Conservation (phyloP, 35 echinoderm and acorn worm species). For the Apostichopus japonicus region DNA sequence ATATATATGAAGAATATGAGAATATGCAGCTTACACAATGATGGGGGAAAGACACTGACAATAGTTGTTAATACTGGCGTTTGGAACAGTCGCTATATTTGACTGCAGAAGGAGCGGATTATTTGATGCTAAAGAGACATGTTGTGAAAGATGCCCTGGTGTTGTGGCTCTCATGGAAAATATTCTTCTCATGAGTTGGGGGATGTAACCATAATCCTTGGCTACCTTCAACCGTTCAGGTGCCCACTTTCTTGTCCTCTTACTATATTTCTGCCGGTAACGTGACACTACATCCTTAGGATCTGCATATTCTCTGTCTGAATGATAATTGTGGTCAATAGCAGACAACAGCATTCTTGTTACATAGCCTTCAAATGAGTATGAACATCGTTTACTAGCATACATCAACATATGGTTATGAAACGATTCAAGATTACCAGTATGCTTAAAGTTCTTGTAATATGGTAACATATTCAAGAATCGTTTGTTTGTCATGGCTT, state of each 20-base stretch:
- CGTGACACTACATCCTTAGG: constrained; percentile 20
- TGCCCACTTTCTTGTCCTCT: constrained; percentile 25
- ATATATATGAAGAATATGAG: not conserved
- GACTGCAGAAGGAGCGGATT: constrained; percentile 9
- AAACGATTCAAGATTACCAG: constrained; percentile 40
- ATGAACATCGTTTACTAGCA: constrained; percentile 9
- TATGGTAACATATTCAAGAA: constrained; percentile 48
- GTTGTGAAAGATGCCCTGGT: constrained; percentile 47
- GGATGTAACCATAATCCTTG: constrained; percentile 57
- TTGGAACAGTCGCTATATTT: not conserved
- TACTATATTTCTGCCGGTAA: constrained; percentile 36
- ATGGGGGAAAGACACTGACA: constrained; percentile 1
- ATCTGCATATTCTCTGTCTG: not conserved
- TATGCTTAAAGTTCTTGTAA: constrained; percentile 50
- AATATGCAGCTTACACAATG: constrained; percentile 22
- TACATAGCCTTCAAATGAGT: not conserved
- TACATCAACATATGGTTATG: constrained; percentile 50
- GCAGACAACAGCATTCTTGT: constrained; percentile 30
- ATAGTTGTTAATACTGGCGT: not conserved
- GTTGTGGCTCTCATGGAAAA: not conserved
- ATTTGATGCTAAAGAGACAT: constrained; percentile 31
- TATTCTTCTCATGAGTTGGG: not conserved
- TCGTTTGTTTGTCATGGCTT: not conserved
- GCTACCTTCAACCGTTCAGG: not conserved
- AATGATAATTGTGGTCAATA: constrained; percentile 34